Conservation (phyloP, 1,140 invertebrate species). For the Anthonomus grandis region DNA sequence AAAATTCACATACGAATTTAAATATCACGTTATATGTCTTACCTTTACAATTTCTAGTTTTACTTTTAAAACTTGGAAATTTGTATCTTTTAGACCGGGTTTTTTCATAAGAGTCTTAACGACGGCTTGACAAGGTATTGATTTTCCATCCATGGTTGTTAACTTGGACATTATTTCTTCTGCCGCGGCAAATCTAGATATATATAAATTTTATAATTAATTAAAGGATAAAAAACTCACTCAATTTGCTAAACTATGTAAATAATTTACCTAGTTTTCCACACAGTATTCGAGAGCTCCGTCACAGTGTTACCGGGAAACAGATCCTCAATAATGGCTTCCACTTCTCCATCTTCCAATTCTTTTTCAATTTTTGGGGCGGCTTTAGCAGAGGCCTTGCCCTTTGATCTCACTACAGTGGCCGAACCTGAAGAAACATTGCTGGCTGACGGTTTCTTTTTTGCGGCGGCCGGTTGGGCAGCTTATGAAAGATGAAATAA, state of each 20-base stretch:
- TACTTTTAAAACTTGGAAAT: conserved; percentile 88
- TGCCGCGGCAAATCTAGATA: conserved; percentile 60
- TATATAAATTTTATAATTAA: too few species aligned
- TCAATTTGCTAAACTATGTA: too few species aligned
- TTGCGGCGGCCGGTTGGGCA: conserved; percentile 18
- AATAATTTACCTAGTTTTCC: conserved; percentile 69
- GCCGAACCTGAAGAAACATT: conserved; percentile 41
- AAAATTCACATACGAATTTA: background rate
- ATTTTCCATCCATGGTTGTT: conserved; percentile 58
- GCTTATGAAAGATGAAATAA: conserved; percentile 6
- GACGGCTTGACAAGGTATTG: conserved; percentile 71
- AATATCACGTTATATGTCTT: too few species aligned
- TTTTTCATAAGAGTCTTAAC: conserved; percentile 75
- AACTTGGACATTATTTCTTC: conserved; percentile 69
- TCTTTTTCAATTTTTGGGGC: conserved; percentile 53
- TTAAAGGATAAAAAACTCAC: too few species aligned
- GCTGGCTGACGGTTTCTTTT: conserved; percentile 43
- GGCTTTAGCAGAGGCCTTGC: conserved; percentile 40
- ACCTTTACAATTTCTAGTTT: conserved; percentile 73
- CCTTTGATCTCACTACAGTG: conserved; percentile 43
- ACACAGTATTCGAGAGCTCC: conserved; percentile 74
- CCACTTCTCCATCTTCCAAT: conserved; percentile 65
- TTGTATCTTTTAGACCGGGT: conserved; percentile 89
- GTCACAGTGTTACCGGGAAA: conserved; percentile 61
- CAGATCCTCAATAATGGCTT: conserved; percentile 63